Base-by-base conservation (phyloP, 2,797 vertebrate genomes). In the Spea hammondii region DNA sequence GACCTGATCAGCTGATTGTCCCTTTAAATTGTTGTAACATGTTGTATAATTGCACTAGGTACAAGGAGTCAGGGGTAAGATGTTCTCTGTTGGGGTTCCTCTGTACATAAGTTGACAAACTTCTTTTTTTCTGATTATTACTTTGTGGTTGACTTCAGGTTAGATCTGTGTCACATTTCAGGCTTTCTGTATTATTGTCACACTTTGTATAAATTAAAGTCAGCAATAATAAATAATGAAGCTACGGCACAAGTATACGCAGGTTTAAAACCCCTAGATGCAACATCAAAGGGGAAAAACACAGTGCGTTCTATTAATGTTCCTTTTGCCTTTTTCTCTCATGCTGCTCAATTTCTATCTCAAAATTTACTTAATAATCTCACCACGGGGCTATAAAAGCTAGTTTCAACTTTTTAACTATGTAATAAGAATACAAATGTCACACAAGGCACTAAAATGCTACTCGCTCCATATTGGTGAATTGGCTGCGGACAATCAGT, bases 311-410 rank as follows among this genome's bases (percentile, higher is more conserved):
- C 70, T 64, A 76, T 77, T 81, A 53, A 67, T 5, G 49, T 82
- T 10, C 49, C 71, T 55, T 60, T 62, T 49, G 45, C 32, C 32
- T 32, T 50, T 14, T 59, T 70, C 73, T 72, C 64, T 48, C 32
- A 59, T 64, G 71, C 11, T 79, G n/a, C 45, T 70, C 67, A 45
- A 53, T 65, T 60, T 77, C 64, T 60, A 62, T 70, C 65, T 81
- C 71, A 74, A 77, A 66, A 82, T 79, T 53, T 72, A 72, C 77
- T 79, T 76, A 77, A 75, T 76, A 83, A 83, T 69, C 73, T 80
- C 62, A 73, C 73, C 72, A 68, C 53, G 8, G 72, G 50, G 6
- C 47, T 59, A 79, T 70, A 60, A 57, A 14, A 13, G 77, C 70
- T 78, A 72, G 72, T 72, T 78, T 57, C 72, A 67, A 70, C 70